Evolutionary conservation across 2,797 vertebrate genomes (phyloP), one percentile per base, ranked within the genome.

Genomic region (Chaenodraco wilsoni): DNA sequence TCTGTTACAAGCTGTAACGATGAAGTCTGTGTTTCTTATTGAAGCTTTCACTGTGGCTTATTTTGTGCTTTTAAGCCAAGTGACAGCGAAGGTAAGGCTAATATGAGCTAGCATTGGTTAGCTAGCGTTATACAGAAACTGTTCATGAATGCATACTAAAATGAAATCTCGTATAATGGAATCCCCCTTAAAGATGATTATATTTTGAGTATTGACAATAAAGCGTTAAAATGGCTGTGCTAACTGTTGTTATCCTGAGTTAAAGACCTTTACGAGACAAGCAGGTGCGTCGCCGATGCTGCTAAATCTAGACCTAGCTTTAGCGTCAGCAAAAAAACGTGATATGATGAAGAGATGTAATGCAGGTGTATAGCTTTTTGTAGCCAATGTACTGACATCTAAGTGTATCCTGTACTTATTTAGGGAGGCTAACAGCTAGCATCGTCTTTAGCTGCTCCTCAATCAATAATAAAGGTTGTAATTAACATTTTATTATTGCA

Each of bases 51-150:
- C 55, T 37, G 9, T 92, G 56, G 65, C 79, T 71, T 91, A 88
- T 83, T 90, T 92, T 62, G 63, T 90, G 51, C 56, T 92, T 43
- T 78, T 89, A 31, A 81, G 74, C 76, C 81, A 90, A 85, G 88
- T 84, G 65, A 77, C 90, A 79, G 91, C 91, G 40, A 96, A 93
- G 90, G 93, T 95, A 91, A 87, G 82, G 77, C 82, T 85, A 65
- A 61, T 21, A 67, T n/a, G 84, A 84, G 71, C 81, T 27, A 6
- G 64, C 64, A 13, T 5, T 5, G 15, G 45, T 31, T 64, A 72
- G 84, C 73, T 81, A 15, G 63, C 31, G 15, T 49, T 11, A 10
- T 3, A 46, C 3, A 54, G 41, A 44, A 64, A 73, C 75, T 54
- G 3, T 15, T 69, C 15, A 57, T 59, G 54, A n/a, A 15, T 10